Conservation (phyloP, 2,113 vertebrate species). For the Phoenicopterus ruber region DNA sequence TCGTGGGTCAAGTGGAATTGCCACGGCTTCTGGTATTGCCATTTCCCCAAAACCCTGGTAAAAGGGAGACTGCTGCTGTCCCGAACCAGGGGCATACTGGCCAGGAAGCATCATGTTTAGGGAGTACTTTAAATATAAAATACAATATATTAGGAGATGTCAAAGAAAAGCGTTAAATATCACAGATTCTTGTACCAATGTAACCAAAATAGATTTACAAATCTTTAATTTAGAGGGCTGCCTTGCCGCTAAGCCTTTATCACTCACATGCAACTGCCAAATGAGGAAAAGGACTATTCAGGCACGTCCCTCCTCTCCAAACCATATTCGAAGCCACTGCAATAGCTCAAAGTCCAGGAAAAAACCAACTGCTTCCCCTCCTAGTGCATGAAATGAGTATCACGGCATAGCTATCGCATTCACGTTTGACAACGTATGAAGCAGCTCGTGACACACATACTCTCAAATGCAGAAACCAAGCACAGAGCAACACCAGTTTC, state of each 20-base stretch:
- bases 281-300: neutral
- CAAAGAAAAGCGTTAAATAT: neutral
- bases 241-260: neutral
- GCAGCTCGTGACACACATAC: neutral
- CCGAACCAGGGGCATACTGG: neutral
- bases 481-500: neutral
- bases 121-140: neutral
- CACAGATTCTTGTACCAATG: neutral
- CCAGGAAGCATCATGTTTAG: neutral
- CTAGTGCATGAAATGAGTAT: no score
- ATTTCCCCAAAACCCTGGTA: neutral
- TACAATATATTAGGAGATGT: neutral
- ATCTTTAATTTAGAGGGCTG: neutral
- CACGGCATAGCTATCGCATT: no score
- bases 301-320: neutral
- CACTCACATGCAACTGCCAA: neutral
- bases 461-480: neutral
- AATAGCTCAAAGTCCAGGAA: neutral
- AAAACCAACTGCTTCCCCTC: neutral
- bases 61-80: neutral
- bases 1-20: neutral
- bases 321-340: neutral
- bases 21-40: neutral
- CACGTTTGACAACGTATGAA: rapidly evolving
- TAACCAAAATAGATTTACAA: neutral